These are phyloP conservation scores for Glareola pratincola DNA, from an alignment of 2,113 vertebrate species.

Conservation along the genomic window DNA sequence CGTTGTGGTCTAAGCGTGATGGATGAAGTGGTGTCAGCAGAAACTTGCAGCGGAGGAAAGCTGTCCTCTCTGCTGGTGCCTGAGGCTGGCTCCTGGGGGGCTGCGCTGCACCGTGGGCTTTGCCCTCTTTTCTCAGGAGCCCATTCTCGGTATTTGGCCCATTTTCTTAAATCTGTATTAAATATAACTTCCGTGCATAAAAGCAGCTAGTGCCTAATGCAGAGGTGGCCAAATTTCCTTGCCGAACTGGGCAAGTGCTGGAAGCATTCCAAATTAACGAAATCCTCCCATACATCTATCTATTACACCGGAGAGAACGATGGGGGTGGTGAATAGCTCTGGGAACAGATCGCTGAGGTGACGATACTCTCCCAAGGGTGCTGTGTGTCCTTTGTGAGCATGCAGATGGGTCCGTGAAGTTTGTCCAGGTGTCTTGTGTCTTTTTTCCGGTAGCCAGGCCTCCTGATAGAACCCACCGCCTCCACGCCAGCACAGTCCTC, in stretches of 20 bases:
- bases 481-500: too few species aligned
- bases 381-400: rapidly evolving
- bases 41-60: neutral
- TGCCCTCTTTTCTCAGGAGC: neutral
- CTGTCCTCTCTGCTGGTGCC: neutral
- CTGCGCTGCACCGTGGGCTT: rapidly evolving
- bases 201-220: neutral
- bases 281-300: rapidly evolving
- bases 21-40: neutral
- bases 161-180: neutral
- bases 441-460: neutral
- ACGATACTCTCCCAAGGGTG: neutral
- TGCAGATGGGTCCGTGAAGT: rapidly evolving
- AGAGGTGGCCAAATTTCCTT: neutral
- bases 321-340: neutral
- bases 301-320: rapidly evolving
- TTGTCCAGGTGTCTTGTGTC: neutral
- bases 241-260: neutral
- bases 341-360: neutral
- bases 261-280: neutral
- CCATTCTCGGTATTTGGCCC: neutral
- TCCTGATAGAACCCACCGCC: neutral
- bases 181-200: neutral
- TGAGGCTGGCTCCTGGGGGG: neutral
- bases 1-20: neutral